phyloP scores from a whole-genome alignment of 2,888 invertebrate species.

The Hypselothyrea guttata region DNA sequence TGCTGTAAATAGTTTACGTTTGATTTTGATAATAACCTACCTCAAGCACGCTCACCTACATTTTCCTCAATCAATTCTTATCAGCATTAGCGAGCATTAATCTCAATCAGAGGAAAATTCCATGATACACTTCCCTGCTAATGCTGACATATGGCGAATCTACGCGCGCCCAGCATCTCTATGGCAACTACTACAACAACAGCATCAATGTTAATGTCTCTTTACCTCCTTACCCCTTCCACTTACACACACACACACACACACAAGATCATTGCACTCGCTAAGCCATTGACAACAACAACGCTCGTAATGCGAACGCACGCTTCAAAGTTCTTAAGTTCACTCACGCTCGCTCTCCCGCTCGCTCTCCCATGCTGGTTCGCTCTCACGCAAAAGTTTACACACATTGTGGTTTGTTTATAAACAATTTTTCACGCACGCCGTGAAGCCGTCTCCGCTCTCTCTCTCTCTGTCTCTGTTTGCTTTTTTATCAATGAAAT shows the following conservation, averaged over 20 bases:
- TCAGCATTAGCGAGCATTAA: constrained; percentile 7
- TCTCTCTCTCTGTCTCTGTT: neutral
- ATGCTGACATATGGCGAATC: neutral
- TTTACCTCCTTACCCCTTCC: constrained; percentile 5
- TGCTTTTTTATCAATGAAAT: constrained; percentile 55
- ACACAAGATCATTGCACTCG: constrained; percentile 65
- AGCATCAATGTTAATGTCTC: constrained; percentile 55
- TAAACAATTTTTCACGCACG: constrained; percentile 50
- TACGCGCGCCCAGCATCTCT: neutral
- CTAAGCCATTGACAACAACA: constrained; percentile 2
- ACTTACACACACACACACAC: no score
- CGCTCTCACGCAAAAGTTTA: constrained; percentile 20
- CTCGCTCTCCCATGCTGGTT: neutral
- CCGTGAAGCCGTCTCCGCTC: constrained; percentile 1
- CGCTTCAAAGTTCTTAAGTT: constrained; percentile 10
- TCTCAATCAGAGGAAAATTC: constrained; percentile 43
- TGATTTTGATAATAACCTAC: constrained; percentile 27
- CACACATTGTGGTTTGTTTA: constrained; percentile 45
- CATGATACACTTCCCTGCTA: constrained; percentile 15
- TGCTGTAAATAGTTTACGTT: constrained; percentile 1
- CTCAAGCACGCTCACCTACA: constrained; percentile 17
- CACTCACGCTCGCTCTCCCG: constrained; percentile 1
- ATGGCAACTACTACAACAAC: neutral
- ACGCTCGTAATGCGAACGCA: neutral
- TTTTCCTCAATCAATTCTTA: neutral